A percentile compares a stretch with the other conserved stretches of the same genome.
These are phyloP conservation scores for Pitta sordida DNA, from an alignment of 2,113 vertebrate genomes.

Conservation along the genomic window DNA sequence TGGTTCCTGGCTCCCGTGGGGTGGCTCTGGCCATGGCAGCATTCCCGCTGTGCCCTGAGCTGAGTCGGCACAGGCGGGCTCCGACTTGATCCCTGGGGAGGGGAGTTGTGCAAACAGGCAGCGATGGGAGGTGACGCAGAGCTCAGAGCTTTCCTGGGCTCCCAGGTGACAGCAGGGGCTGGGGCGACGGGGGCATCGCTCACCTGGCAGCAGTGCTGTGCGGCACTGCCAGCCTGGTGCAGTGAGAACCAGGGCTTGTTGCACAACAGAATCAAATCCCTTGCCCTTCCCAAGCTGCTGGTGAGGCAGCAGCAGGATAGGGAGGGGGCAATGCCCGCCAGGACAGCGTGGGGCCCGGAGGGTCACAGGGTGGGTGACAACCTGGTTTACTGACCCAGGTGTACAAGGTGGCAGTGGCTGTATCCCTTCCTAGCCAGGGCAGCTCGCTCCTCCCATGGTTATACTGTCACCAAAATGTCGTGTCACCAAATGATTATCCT, in stretches of 20 bases:
- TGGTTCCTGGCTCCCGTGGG: background rate
- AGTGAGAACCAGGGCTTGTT: fast-evolving
- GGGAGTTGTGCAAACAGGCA: background rate
- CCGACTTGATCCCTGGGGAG: background rate
- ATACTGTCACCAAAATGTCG: fast-evolving
- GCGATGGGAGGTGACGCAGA: background rate
- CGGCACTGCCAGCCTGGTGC: background rate
- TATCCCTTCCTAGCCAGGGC: background rate
- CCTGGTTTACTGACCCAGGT: background rate
- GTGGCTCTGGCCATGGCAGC: background rate
- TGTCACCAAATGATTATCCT: no score
- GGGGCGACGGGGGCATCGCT: fast-evolving
- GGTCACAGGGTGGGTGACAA: background rate
- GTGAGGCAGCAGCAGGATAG: fast-evolving
- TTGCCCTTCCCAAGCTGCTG: background rate
- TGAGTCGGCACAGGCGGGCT: background rate
- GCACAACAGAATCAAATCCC: background rate
- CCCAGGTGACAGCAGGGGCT: background rate
- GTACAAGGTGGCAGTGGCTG: fast-evolving
- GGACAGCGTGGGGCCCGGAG: fast-evolving
- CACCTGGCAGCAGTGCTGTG: background rate
- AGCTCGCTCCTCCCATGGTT: fast-evolving
- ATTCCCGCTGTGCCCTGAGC: fast-evolving
- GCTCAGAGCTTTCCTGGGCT: background rate
- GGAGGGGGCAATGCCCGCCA: background rate